Conservation (phyloP, 64 coral and sea anemone species). For the Anthopleura sola region DNA sequence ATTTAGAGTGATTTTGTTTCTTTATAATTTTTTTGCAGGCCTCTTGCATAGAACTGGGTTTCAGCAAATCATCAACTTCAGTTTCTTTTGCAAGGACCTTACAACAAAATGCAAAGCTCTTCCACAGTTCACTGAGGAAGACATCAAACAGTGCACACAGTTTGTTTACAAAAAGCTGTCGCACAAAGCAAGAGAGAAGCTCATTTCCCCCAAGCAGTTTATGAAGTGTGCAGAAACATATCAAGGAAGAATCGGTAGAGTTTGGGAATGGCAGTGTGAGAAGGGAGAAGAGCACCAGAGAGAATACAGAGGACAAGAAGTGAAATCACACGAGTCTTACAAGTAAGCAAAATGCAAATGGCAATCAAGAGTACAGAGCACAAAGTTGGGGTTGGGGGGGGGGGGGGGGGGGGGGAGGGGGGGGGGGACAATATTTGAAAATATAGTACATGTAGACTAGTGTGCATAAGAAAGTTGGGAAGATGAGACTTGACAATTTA, state of each 20-base stretch:
- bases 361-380: no score
- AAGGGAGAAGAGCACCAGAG: conserved; percentile 26
- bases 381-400: no score
- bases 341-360: conserved; percentile 18
- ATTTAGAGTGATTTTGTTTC: no score
- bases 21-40: conserved; percentile 23
- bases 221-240: conserved; percentile 54
- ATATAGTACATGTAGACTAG: no score
- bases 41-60: conserved; percentile 67
- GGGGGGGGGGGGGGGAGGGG: no score
- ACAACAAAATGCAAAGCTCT: conserved; percentile 7
- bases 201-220: conserved; percentile 48
- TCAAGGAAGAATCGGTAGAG: conserved; percentile 45
- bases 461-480: no score
- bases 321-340: conserved; percentile 56
- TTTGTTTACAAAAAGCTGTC: conserved; percentile 52
- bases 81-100: conserved; percentile 60
- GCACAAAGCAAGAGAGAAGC: conserved; percentile 30
- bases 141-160: background rate
- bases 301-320: conserved; percentile 41
- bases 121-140: background rate
- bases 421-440: no score
- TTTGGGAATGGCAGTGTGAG: conserved; percentile 74
- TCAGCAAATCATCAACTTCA: conserved; percentile 59
- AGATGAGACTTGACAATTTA: no score